Evolutionary conservation across 2,797 vertebrate species (phyloP).

Genomic region (Otus scops): DNA sequence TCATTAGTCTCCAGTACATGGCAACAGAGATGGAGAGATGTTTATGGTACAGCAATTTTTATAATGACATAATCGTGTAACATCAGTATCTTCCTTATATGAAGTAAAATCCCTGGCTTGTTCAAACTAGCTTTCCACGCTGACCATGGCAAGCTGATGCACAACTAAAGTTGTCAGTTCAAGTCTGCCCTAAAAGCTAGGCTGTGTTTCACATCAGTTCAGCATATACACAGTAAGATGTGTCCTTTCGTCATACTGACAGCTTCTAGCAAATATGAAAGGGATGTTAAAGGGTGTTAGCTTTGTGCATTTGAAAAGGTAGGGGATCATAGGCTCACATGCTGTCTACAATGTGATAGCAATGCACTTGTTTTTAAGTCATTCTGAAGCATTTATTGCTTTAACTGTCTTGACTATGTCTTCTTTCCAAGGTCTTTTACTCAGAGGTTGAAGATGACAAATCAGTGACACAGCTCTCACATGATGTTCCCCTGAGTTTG

Average conservation of each 20-base stretch:
- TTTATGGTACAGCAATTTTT: not conserved
- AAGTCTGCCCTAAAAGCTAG: not conserved
- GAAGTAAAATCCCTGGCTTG: not conserved
- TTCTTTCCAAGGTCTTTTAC: slow-evolving; percentile 86
- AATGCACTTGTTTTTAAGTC: not conserved
- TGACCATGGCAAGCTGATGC: not conserved
- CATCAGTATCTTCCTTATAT: not conserved
- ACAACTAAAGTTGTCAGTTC: not conserved
- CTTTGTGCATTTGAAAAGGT: not conserved
- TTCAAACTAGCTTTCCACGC: not conserved
- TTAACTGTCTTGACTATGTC: not conserved
- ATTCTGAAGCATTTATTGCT: not conserved
- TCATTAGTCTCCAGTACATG: not conserved
- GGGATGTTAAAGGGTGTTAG: not conserved
- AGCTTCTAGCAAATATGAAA: not conserved
- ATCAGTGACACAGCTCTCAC: slow-evolving; percentile 73
- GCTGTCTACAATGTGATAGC: not conserved
- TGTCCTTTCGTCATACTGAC: not conserved
- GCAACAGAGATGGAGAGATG: not conserved
- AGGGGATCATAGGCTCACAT: not conserved
- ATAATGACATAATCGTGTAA: not conserved
- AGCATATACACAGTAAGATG: not conserved
- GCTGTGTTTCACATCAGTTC: not conserved
- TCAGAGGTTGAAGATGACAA: slow-evolving; percentile 81
- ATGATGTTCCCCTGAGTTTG: slow-evolving; percentile 82